Evolutionary conservation across 2,797 vertebrate genomes (phyloP).

Genomic region (Erpetoichthys calabaricus): DNA sequence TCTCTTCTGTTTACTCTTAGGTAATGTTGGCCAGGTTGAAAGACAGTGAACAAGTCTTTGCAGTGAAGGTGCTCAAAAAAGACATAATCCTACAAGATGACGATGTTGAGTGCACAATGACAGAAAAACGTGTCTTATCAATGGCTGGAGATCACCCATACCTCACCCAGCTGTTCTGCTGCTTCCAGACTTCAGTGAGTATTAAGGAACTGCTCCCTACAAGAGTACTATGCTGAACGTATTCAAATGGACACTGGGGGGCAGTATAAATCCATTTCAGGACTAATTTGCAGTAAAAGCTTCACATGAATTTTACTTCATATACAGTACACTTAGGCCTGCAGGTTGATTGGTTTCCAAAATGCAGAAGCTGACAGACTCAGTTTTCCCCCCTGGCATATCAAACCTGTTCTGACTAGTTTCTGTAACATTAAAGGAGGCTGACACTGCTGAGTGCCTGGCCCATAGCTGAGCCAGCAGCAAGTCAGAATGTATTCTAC

Average conservation of each 20-base stretch:
- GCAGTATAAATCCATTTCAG: neutral
- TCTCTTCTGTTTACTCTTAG: constrained; percentile 33
- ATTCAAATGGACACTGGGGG: neutral
- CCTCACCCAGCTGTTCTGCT: constrained; percentile 91
- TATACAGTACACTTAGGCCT: no score
- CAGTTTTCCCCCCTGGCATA: no score
- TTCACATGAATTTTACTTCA: no score
- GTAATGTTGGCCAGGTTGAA: constrained; percentile 87
- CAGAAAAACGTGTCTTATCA: constrained; percentile 83
- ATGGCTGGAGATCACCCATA: constrained; percentile 82
- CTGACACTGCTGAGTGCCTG: no score
- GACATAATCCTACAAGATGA: constrained; percentile 95
- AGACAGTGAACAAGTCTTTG: constrained; percentile 63
- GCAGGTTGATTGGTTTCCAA: no score
- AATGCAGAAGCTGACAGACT: no score
- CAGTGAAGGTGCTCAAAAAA: constrained; percentile 92
- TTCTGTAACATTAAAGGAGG: no score
- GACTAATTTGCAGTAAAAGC: no score
- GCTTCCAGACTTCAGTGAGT: constrained; percentile 85
- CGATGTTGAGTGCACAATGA: constrained; percentile 95
- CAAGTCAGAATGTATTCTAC: no score
- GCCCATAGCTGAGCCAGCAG: no score
- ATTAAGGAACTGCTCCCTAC: accelerated
- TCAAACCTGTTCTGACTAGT: no score
- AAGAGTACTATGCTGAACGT: neutral